Evolutionary conservation across 2,113 vertebrate species (phyloP).

Genomic region (Catharus minimus): DNA sequence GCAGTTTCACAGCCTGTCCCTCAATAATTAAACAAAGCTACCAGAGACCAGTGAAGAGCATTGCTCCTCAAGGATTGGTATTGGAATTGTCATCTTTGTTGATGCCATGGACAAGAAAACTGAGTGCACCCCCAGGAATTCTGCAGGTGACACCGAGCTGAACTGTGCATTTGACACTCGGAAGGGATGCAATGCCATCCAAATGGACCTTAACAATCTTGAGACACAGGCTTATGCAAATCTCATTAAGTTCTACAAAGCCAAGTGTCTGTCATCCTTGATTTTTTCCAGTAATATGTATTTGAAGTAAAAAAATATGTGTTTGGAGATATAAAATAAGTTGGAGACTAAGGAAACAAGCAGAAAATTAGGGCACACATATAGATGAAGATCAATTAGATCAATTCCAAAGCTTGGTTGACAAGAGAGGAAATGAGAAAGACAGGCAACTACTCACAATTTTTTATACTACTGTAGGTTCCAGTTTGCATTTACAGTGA

Average conservation of each 20-base stretch:
- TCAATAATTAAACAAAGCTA: neutral
- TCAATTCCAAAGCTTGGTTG: neutral
- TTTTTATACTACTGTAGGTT: neutral
- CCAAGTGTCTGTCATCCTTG: neutral
- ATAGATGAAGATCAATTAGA: neutral
- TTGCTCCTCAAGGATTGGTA: neutral
- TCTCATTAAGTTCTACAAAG: neutral
- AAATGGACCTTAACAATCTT: neutral
- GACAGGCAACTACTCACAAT: neutral
- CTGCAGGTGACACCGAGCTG: neutral
- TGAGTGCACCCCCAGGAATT: neutral
- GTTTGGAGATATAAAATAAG: neutral
- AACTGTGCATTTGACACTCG: fast-evolving
- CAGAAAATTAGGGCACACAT: neutral
- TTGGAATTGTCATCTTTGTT: neutral
- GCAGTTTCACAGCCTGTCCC: neutral
- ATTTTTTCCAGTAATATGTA: neutral
- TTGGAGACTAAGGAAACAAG: neutral
- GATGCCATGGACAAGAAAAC: neutral
- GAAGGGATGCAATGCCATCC: too few species aligned
- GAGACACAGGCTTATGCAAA: neutral
- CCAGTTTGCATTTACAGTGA: neutral
- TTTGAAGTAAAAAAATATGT: neutral
- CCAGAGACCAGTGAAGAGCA: fast-evolving
- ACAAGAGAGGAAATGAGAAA: neutral